Conservation (phyloP, 2,888 invertebrate genomes). For the Acanthosepion pharaonis region DNA sequence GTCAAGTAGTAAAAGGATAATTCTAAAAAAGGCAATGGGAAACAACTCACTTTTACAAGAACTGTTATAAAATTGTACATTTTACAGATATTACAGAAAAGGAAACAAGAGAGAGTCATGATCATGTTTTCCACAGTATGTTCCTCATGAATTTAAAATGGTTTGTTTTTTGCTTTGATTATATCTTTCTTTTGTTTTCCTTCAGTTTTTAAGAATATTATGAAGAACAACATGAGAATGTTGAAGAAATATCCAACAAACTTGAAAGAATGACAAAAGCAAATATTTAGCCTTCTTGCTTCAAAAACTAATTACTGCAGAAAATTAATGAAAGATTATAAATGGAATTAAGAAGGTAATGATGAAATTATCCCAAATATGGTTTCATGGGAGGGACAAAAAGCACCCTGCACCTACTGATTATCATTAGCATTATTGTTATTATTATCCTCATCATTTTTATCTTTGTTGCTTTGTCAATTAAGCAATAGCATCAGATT, state of each 20-base stretch:
- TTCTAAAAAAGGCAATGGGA: no score
- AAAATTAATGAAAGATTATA: not conserved
- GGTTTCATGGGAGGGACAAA: not conserved
- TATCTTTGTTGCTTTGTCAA: not conserved
- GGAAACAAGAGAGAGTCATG: no score
- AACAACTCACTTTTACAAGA: no score
- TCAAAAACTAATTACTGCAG: not conserved
- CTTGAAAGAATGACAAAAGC: not conserved
- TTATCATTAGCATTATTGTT: not conserved
- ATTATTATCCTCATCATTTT: not conserved
- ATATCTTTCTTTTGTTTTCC: no score
- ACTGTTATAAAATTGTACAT: no score
- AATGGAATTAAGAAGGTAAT: not conserved
- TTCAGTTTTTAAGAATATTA: not conserved
- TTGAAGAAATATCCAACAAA: not conserved
- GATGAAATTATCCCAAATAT: not conserved
- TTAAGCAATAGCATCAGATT: no score
- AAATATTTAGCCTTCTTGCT: not conserved
- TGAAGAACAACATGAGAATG: not conserved
- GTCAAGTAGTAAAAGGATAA: no score
- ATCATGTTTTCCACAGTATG: not conserved
- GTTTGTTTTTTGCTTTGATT: not conserved
- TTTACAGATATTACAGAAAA: no score
- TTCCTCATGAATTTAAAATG: not conserved
- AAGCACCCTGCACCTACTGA: not conserved